A percentile compares a stretch with the other conserved stretches of the same genome.
phyloP scores from a whole-genome alignment of 2,797 vertebrate genomes.

The Semaprochilodus insignis region DNA sequence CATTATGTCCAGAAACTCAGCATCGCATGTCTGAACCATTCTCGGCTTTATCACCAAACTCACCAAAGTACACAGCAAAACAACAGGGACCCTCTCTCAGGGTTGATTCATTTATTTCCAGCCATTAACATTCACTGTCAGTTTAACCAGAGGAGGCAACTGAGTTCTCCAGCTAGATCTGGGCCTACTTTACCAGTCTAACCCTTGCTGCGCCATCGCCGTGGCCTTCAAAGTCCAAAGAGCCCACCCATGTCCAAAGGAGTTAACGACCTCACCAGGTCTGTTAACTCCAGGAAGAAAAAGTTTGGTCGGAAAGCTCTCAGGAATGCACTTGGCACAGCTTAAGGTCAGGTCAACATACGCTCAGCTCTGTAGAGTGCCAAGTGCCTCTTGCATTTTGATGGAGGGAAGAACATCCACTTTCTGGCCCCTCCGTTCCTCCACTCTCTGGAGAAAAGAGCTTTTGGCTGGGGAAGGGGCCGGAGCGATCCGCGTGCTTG shows the following conservation, averaged over 20 bases:
- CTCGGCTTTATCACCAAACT: too few relatives aligned
- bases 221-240: background rate
- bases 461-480: background rate
- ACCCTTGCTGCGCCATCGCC: background rate
- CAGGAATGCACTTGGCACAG: background rate
- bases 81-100: too few relatives aligned
- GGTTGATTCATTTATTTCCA: too few relatives aligned
- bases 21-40: too few relatives aligned
- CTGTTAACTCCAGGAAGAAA: background rate
- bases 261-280: slow-evolving; percentile 20
- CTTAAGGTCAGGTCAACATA: slow-evolving; percentile 23
- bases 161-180: too few relatives aligned
- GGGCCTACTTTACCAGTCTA: too few relatives aligned
- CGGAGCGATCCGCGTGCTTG: background rate
- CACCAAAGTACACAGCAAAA: too few relatives aligned
- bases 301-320: slow-evolving; percentile 27
- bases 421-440: background rate
- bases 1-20: too few relatives aligned
- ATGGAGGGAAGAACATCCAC: slow-evolving; percentile 11
- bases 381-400: slow-evolving; percentile 24
- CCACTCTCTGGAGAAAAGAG: slow-evolving; percentile 7
- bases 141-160: too few relatives aligned
- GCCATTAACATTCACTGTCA: too few relatives aligned
- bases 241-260: background rate
- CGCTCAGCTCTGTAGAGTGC: background rate